phyloP scores from a whole-genome alignment of 2,888 invertebrate species.

The Zonitis immaculata region DNA sequence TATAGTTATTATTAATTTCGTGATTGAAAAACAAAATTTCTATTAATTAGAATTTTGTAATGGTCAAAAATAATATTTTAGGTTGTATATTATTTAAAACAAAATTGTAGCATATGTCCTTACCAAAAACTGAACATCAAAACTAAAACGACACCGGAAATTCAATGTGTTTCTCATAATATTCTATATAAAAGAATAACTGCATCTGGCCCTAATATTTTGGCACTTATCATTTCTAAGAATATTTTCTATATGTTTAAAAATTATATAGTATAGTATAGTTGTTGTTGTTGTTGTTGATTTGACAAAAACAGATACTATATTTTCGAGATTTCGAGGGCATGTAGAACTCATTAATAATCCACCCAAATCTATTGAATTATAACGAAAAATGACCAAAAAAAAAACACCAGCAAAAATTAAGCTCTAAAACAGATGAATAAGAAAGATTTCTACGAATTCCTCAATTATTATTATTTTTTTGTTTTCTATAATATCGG shows the following conservation, averaged over 20 bases:
- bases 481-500: too few species aligned
- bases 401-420: not conserved
- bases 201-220: slow-evolving; percentile 34
- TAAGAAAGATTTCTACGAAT: too few species aligned
- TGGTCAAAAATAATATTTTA: too few species aligned
- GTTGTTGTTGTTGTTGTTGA: not conserved
- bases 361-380: not conserved
- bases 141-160: slow-evolving; percentile 39
- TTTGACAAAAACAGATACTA: not conserved
- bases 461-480: too few species aligned
- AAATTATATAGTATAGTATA: not conserved
- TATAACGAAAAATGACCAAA: not conserved
- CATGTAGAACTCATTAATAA: not conserved
- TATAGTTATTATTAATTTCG: too few species aligned
- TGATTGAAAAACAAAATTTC: too few species aligned
- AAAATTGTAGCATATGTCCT: slow-evolving; percentile 31
- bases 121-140: slow-evolving; percentile 14
- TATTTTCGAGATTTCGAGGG: too few species aligned
- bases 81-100: too few species aligned
- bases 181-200: slow-evolving; percentile 28
- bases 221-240: slow-evolving; percentile 25
- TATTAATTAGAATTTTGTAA: too few species aligned
- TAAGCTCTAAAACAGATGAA: too few species aligned
- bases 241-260: slow-evolving; percentile 12
- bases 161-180: slow-evolving; percentile 46